Conservation (phyloP, 2,113 vertebrate genomes). For the Tympanuchus pallidicinctus region DNA sequence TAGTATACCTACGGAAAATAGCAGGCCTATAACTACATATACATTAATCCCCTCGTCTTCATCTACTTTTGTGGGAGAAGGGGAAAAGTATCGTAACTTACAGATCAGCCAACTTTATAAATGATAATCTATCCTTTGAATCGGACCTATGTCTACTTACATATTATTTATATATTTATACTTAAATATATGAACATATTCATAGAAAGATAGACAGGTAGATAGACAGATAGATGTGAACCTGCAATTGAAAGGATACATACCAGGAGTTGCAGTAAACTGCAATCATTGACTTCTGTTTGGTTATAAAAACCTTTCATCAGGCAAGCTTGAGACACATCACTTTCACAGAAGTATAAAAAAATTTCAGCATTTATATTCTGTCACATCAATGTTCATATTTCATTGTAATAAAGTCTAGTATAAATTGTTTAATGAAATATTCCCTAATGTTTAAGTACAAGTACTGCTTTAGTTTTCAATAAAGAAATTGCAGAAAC, state of each 20-base stretch:
- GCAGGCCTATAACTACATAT: background rate
- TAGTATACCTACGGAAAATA: background rate
- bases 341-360: background rate
- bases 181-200: too few species aligned
- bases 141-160: background rate
- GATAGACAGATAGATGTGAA: background rate
- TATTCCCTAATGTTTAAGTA: background rate
- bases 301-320: background rate
- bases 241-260: background rate
- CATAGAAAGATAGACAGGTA: too few species aligned
- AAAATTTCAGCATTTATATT: background rate
- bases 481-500: rapidly evolving
- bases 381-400: background rate
- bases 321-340: background rate
- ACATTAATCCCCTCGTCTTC: background rate
- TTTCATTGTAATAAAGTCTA: background rate
- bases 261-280: background rate
- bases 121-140: background rate
- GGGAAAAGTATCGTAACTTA: background rate
- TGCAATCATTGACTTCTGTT: background rate
- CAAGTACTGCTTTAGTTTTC: background rate
- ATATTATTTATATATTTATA: background rate
- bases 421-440: background rate
- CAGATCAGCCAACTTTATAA: background rate
- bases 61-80: background rate